phyloP scores from a whole-genome alignment of 2,797 vertebrate genomes.

The Euthynnus affinis region DNA sequence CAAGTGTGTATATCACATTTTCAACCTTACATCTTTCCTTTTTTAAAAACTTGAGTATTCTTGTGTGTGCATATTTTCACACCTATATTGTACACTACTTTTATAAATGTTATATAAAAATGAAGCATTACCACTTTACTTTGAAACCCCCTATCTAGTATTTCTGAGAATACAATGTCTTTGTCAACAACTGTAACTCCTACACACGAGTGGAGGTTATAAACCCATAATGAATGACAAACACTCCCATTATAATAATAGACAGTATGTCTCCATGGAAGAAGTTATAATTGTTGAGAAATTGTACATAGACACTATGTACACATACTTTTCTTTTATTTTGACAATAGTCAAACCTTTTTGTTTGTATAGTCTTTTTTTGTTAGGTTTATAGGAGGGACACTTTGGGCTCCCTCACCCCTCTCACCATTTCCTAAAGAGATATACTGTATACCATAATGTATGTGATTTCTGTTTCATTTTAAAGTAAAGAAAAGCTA shows the following conservation, averaged over 20 bases:
- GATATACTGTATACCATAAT: not conserved
- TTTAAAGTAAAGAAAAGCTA: slow-evolving; percentile 25
- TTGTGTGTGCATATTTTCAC: not conserved
- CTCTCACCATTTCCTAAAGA: not conserved
- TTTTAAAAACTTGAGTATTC: not conserved
- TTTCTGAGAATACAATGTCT: too few relatives aligned
- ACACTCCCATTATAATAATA: too few relatives aligned
- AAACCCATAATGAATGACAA: too few relatives aligned
- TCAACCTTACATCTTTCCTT: not conserved
- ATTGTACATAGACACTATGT: too few relatives aligned
- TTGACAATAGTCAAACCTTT: not conserved
- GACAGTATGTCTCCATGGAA: too few relatives aligned
- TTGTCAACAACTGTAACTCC: too few relatives aligned
- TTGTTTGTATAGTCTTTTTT: too few relatives aligned
- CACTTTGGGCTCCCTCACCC: not conserved
- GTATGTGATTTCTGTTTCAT: not conserved
- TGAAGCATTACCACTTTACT: not conserved
- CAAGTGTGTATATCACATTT: not conserved
- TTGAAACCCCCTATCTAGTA: too few relatives aligned
- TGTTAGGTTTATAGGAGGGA: too few relatives aligned
- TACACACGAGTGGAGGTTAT: too few relatives aligned
- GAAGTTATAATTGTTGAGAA: too few relatives aligned
- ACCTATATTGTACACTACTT: not conserved
- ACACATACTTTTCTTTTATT: not conserved
- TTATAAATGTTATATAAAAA: not conserved